Percentiles rank a stretch among this genome's conserved stretches.
Conservation (phyloP, 2,888 invertebrate genomes). For the Drosophila koepferae region DNA sequence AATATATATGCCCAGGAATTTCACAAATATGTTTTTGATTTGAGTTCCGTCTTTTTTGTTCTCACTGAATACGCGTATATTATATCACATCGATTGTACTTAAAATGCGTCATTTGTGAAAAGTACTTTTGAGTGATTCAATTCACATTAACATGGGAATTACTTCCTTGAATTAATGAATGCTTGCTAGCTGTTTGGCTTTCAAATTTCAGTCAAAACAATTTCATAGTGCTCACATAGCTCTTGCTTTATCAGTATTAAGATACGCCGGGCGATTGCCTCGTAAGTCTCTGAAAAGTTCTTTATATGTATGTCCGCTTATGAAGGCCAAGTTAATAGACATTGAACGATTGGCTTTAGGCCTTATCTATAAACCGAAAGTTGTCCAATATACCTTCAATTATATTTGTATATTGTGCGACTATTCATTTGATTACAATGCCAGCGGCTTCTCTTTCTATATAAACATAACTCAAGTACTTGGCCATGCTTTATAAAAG, state of each 20-base stretch:
- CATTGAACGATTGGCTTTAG: slow-evolving; percentile 40
- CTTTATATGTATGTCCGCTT: slow-evolving; percentile 33
- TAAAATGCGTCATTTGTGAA: slow-evolving; percentile 53
- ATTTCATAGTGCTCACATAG: slow-evolving; percentile 2
- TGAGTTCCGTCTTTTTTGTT: slow-evolving; percentile 63
- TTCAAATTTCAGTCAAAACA: slow-evolving; percentile 6
- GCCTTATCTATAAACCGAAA: slow-evolving; percentile 55
- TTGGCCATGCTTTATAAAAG: neutral
- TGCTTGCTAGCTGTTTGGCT: slow-evolving; percentile 9
- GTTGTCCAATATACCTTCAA: slow-evolving; percentile 15
- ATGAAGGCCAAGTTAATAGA: slow-evolving; percentile 33
- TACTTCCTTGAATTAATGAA: slow-evolving; percentile 32
- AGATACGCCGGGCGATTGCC: slow-evolving; percentile 28
- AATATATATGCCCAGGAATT: neutral
- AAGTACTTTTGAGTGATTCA: slow-evolving; percentile 36
- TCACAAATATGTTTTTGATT: slow-evolving; percentile 13
- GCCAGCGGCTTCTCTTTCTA: neutral
- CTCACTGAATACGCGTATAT: neutral
- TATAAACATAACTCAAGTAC: neutral
- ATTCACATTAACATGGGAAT: slow-evolving; percentile 32
- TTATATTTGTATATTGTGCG: neutral
- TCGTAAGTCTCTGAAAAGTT: slow-evolving; percentile 9
- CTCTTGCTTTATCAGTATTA: slow-evolving; percentile 48
- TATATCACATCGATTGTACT: neutral
- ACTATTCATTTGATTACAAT: neutral